These are phyloP conservation scores for Atherinosoma microstoma DNA, from an alignment of 2,797 vertebrate genomes.

Conservation along the genomic window DNA sequence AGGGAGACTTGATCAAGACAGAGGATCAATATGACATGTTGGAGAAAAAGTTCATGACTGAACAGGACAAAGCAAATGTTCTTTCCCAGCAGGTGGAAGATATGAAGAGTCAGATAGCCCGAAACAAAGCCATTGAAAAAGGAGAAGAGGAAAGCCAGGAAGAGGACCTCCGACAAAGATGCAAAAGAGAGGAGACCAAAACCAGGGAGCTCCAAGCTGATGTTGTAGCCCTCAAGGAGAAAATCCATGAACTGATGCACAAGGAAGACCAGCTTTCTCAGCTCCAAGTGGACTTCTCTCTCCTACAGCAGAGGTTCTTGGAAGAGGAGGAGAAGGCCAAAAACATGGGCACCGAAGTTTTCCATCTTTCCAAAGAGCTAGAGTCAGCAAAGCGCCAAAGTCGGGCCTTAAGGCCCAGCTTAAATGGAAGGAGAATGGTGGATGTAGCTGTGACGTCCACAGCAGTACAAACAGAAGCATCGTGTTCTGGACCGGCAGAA, in stretches of 20 bases:
- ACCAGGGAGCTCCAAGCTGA: conserved; percentile 92
- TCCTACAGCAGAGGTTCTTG: conserved; percentile 92
- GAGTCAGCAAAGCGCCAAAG: conserved; percentile 94
- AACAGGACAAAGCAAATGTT: conserved; percentile 93
- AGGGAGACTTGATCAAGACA: conserved; percentile 96
- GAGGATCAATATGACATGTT: conserved; percentile 96
- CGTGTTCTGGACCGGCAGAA: conserved; percentile 82
- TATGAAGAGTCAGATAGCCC: conserved; percentile 91
- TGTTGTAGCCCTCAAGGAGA: conserved; percentile 96
- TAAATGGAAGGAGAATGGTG: conserved; percentile 93
- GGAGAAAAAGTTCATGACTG: conserved; percentile 93
- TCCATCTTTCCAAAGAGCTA: conserved; percentile 93
- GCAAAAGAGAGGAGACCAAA: conserved; percentile 90
- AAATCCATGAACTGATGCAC: conserved; percentile 98
- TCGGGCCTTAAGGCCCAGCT: conserved; percentile 90
- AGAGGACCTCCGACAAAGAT: conserved; percentile 87
- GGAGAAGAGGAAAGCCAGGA: conserved; percentile 91
- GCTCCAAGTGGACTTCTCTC: conserved; percentile 93
- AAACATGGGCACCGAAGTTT: conserved; percentile 92
- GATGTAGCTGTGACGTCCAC: conserved; percentile 92
- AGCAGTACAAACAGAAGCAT: conserved; percentile 91
- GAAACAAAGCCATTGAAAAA: conserved; percentile 93
- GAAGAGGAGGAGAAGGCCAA: conserved; percentile 95
- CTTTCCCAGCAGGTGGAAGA: conserved; percentile 95
- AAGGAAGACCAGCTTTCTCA: conserved; percentile 98